Evolutionary conservation across 2,113 vertebrate species (phyloP), one percentile per base, ranked within the genome.

Genomic region (Solenodon paradoxus): DNA sequence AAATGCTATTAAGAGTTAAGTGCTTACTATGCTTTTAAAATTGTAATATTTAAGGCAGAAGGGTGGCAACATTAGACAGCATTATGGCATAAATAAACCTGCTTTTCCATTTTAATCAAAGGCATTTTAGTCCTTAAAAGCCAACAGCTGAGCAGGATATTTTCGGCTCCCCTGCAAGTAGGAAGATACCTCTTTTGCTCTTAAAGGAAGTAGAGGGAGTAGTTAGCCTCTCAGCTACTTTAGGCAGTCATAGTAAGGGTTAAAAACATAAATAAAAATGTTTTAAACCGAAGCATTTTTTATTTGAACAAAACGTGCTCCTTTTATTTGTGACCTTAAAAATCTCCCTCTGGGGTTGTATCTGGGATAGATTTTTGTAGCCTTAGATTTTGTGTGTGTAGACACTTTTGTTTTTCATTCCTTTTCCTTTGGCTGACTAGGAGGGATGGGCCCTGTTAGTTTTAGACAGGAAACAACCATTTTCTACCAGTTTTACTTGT

Each of bases 271-370:
- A 87, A 66, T 0, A 63, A 80, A 77, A 68, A 51, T 1, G 12
- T 40, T 84, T 53, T 81, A 69, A 85, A 57, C 0, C 83, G 45
- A 96, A 16, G 51, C 82, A 28, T n/a, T 35, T 68, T 45, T 64
- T 83, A 42, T 97, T 28, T 32, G 45, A 93, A 94, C 30, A 68
- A 92, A 92, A 85, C 80, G 17, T 64, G 7, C 77, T 95, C 63
- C 17, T 84, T 81, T 51, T 30, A 40, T 51, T 63, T 91, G 32
- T 80, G 90, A 78, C 13, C 55, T 93, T 85, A 61, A 49, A 75
- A 80, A 10, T 0, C 4, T 72, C 13, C 19, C 45, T 1, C 7
- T 59, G 74, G n/a, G 38, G 59, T 51, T 90, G 53, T 9, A 59
- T 79, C 17, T 75, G 9, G 24, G 35, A 32, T 42, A 57, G 87